Conservation (phyloP, 2,797 vertebrate genomes). For the Typhlichthys eigenmanni region DNA sequence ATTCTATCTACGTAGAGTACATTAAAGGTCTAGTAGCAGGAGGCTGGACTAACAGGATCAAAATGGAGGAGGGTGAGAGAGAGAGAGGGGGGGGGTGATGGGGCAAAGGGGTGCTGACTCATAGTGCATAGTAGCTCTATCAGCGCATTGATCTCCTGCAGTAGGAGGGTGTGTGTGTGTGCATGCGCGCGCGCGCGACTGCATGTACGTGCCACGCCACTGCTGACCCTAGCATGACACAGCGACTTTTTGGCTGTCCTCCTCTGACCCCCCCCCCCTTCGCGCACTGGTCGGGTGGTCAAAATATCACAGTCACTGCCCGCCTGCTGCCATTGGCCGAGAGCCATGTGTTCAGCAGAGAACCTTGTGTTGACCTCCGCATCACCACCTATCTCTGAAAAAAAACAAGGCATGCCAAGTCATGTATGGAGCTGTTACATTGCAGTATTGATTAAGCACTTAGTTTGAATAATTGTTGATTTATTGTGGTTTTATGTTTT, state of each 20-base stretch:
- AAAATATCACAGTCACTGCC: not conserved
- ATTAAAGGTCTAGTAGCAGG: not conserved
- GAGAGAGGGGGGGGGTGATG: not conserved
- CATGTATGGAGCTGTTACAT: no score
- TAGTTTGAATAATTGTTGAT: no score
- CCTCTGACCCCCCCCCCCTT: not conserved
- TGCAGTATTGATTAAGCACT: no score
- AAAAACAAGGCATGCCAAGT: no score
- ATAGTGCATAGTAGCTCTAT: slow-evolving; percentile 28
- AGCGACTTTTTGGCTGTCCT: slow-evolving; percentile 1
- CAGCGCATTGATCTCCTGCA: slow-evolving; percentile 50
- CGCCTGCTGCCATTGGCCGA: not conserved
- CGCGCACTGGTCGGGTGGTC: not conserved
- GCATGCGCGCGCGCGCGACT: no score
- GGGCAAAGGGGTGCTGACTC: slow-evolving; percentile 36
- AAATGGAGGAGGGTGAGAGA: no score
- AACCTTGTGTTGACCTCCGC: no score
- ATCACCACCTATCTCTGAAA: no score
- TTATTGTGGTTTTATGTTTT: no score
- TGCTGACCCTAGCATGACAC: slow-evolving; percentile 15
- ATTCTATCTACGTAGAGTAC: no score
- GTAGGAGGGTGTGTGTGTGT: slow-evolving; percentile 10
- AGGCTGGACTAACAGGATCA: not conserved
- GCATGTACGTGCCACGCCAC: not conserved
- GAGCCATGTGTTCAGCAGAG: no score